Evolutionary conservation across 37 sponge, comb jelly and placozoan species (phyloP), one percentile per base, ranked within the genome.

Genomic region (Mnemiopsis leidyi): DNA sequence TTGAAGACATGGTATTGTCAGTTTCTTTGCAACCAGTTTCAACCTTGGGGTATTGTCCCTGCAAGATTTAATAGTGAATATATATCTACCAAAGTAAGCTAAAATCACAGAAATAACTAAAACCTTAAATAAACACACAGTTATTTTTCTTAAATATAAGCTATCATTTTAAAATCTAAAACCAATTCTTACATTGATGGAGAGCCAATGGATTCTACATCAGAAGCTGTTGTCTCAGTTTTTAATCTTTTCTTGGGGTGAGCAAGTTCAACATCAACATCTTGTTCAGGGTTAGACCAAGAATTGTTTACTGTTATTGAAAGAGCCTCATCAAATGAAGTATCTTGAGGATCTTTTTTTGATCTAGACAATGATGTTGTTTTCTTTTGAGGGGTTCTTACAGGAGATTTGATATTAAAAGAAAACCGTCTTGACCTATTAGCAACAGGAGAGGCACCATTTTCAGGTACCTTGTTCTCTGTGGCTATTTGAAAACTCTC

Each of bases 1-100:
- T 85, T 40, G 40, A 16, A 85, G 29, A 85, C 90, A 85, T 16
- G 90, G 90, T 40, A 85, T 85, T 3, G 48, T n/a, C 39, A 85
- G 24, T 40, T 85, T 85, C 90, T 25, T 38, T 18, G 90, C 61
- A 21, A 40, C 29, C 32, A 85, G 29, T 18, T 71, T n/a, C 20
- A 71, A 25, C n/a, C n/a, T n/a, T n/a, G n/a, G n/a, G n/a, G n/a
- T n/a, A n/a, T n/a, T n/a, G n/a, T n/a, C n/a, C n/a, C n/a, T n/a
- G n/a, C n/a, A n/a, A n/a, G n/a, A n/a, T n/a, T n/a, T n/a, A n/a
- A n/a, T n/a, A n/a, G n/a, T n/a, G n/a, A n/a, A n/a, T n/a, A n/a
- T n/a, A n/a, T n/a, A n/a, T n/a, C n/a, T n/a, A n/a, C n/a, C n/a
- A n/a, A n/a, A n/a, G n/a, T n/a, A n/a, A n/a, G n/a, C n/a, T n/a